Evolutionary conservation across 2,113 vertebrate species (phyloP).

Genomic region (Zosterops lateralis): DNA sequence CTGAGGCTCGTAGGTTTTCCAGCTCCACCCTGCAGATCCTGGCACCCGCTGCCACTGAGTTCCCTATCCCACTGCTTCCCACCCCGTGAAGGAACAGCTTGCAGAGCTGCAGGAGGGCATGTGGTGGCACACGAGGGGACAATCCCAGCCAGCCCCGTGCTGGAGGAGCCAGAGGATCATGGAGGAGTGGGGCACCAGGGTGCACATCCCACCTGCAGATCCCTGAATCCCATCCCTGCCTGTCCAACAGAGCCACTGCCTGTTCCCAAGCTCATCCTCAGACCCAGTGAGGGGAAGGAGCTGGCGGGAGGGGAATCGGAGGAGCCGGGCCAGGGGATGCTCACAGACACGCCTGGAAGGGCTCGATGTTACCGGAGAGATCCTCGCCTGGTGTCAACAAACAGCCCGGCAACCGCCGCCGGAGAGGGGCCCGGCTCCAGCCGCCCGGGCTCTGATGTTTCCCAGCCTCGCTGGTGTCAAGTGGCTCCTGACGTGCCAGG

Average conservation of each 20-base stretch:
- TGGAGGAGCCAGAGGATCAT: neutral
- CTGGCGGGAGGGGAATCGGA: accelerated
- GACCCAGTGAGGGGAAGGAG: accelerated
- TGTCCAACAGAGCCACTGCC: neutral
- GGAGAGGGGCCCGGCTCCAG: neutral
- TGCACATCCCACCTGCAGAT: neutral
- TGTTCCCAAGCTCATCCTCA: accelerated
- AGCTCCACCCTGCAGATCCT: conserved; percentile 24
- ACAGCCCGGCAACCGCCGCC: neutral
- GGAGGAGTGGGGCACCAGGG: neutral
- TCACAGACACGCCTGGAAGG: neutral
- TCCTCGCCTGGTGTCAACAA: neutral
- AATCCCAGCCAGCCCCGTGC: neutral
- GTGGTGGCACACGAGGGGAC: accelerated
- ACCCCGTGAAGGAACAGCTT: accelerated
- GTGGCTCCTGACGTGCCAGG: neutral
- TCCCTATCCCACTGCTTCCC: neutral
- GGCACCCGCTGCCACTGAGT: neutral
- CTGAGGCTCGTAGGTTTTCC: neutral
- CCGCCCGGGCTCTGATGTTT: neutral
- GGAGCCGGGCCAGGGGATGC: neutral
- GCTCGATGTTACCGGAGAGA: conserved; percentile 22
- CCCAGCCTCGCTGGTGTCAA: neutral
- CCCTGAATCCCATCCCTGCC: neutral
- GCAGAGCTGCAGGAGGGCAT: neutral